phyloP scores from a whole-genome alignment of 2,113 vertebrate genomes.

The Hypocryptadius cinnamomeus region DNA sequence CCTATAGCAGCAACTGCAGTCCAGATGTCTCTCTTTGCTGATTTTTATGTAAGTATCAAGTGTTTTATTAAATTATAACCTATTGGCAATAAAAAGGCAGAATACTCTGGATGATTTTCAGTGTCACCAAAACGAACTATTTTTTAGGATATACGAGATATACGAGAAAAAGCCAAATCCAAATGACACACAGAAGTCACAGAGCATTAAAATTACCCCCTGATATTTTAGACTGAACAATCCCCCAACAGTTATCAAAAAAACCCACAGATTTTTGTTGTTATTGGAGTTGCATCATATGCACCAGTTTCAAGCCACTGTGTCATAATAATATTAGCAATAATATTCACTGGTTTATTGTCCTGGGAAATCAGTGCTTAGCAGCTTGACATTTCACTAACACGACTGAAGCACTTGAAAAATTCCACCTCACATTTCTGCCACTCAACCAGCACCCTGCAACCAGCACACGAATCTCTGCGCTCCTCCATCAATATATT shows the following conservation, averaged over 20 bases:
- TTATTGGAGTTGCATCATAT: not conserved
- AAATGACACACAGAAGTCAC: not conserved
- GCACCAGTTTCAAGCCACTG: not conserved
- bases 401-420: not conserved
- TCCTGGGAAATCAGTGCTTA: not conserved
- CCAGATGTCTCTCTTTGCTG: not conserved
- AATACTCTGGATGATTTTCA: not conserved
- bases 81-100: not conserved
- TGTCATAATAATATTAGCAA: not conserved
- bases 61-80: not conserved
- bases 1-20: not conserved
- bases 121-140: not conserved
- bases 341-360: not conserved
- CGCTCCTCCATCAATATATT: not conserved
- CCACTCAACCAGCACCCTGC: not conserved
- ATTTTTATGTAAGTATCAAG: not conserved
- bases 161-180: not conserved
- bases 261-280: rapidly evolving
- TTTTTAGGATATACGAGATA: not conserved
- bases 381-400: not conserved
- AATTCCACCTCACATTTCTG: not conserved
- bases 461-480: not conserved
- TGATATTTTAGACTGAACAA: not conserved
- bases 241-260: not conserved
- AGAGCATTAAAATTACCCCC: not conserved